Conservation (phyloP, 2,113 vertebrate species). For the Tragelaphus imberbis region DNA sequence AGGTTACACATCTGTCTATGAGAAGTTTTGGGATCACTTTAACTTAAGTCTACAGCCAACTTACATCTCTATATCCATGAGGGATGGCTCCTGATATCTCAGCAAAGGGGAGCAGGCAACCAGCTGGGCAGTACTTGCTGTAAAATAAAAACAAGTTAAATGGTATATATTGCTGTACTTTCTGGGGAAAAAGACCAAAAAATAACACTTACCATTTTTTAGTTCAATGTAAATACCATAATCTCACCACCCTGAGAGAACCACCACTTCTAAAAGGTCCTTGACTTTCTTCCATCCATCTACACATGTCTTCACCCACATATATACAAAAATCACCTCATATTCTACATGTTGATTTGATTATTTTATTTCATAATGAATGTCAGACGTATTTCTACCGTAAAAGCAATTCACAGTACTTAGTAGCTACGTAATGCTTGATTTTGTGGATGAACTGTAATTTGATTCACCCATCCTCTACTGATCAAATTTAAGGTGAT, state of each 20-base stretch:
- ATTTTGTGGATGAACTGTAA: not conserved
- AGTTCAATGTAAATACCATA: not conserved
- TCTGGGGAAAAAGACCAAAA: not conserved
- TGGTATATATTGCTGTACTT: not conserved
- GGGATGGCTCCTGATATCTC: slow-evolving; percentile 95
- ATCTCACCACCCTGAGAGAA: not conserved
- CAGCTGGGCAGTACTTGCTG: slow-evolving; percentile 97
- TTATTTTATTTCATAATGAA: not conserved
- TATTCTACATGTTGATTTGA: not conserved
- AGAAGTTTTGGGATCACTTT: not conserved
- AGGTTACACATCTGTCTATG: not conserved
- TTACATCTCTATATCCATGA: slow-evolving; percentile 97
- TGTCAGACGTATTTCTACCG: not conserved
- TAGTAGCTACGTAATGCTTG: not conserved
- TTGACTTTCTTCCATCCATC: not conserved
- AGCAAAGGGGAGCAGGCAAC: slow-evolving; percentile 91
- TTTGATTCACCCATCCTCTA: not conserved
- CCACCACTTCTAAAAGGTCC: not conserved
- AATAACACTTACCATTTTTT: not conserved
- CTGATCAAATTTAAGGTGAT: not conserved
- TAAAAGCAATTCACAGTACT: not conserved
- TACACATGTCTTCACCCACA: not conserved
- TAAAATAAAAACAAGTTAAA: slow-evolving; percentile 65
- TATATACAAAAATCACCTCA: not conserved
- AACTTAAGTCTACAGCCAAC: slow-evolving; percentile 58